These are phyloP conservation scores for Magallana nippona DNA, from an alignment of 2,888 invertebrate species.

Conservation along the genomic window DNA sequence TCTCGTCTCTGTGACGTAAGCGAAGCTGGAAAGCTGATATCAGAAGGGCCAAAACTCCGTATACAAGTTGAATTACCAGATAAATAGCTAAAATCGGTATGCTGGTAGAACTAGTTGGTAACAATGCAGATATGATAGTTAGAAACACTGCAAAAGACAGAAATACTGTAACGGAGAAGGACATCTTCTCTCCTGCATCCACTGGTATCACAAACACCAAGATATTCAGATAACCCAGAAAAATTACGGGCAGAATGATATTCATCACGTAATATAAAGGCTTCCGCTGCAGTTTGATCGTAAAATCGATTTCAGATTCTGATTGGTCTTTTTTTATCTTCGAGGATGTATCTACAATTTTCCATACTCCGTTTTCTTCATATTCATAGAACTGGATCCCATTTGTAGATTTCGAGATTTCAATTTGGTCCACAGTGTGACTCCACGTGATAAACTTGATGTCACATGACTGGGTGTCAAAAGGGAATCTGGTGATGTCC, in stretches of 20 bases:
- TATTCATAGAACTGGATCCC: slow-evolving; percentile 36
- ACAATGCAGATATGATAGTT: slow-evolving; percentile 40
- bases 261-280: slow-evolving; percentile 44
- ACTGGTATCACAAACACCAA: slow-evolving; percentile 46
- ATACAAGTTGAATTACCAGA: slow-evolving; percentile 7
- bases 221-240: slow-evolving; percentile 40
- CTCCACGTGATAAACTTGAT: slow-evolving; percentile 51
- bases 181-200: slow-evolving; percentile 48
- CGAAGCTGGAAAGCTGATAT: slow-evolving; percentile 36
- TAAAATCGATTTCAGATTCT: slow-evolving; percentile 34
- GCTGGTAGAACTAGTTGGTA: slow-evolving; percentile 44
- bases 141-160: slow-evolving; percentile 48
- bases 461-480: slow-evolving; percentile 59
- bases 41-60: slow-evolving; percentile 4
- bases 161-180: slow-evolving; percentile 45
- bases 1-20: neutral
- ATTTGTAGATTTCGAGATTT: slow-evolving; percentile 38
- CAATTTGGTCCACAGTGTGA: slow-evolving; percentile 49
- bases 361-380: slow-evolving; percentile 59
- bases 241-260: slow-evolving; percentile 44
- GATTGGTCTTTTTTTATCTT: neutral
- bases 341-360: slow-evolving; percentile 49
- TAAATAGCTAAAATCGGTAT: slow-evolving; percentile 36
- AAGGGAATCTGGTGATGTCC: slow-evolving; percentile 61
- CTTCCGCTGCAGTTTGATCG: slow-evolving; percentile 43